These are phyloP conservation scores for Drosophila pseudoananassae DNA, from an alignment of 1,140 invertebrate species.

Conservation along the genomic window DNA sequence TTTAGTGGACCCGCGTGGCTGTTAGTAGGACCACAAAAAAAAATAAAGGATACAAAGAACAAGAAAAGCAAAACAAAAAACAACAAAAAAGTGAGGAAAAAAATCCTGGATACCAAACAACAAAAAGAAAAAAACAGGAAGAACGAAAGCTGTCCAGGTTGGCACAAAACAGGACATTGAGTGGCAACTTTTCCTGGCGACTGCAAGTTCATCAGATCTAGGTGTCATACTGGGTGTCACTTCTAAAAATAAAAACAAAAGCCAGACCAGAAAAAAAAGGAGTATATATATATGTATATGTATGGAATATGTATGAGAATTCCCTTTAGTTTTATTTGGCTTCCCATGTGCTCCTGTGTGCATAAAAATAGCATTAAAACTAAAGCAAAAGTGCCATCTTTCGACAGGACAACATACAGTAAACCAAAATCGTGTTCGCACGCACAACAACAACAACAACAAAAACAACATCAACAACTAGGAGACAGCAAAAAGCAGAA, in stretches of 20 bases:
- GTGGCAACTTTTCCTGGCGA: constrained; percentile 19
- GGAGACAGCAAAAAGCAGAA: not conserved
- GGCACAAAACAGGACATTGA: constrained; percentile 27
- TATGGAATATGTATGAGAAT: not conserved
- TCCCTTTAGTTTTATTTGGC: not conserved
- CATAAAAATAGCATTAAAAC: constrained; percentile 67
- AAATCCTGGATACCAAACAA: not conserved
- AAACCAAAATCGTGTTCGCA: constrained; percentile 45
- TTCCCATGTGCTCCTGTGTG: constrained; percentile 8
- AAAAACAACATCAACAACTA: not conserved
- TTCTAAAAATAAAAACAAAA: not conserved
- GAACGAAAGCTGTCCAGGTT: constrained; percentile 9
- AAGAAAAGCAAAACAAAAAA: not conserved
- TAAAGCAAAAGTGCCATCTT: constrained; percentile 35
- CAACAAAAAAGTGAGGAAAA: not conserved
- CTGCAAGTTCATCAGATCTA: constrained; percentile 36
- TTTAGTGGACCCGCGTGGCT: constrained; percentile 51
- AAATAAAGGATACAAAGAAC: not conserved
- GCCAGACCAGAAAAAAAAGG: not conserved
- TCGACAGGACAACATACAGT: not conserved
- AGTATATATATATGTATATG: not conserved
- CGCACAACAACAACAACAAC: constrained; percentile 5
- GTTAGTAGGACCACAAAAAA: constrained; percentile 20
- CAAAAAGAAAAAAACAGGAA: not conserved
- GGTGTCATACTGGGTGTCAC: constrained; percentile 4